These are phyloP conservation scores for Poecilia latipinna DNA, from an alignment of 2,113 vertebrate genomes.

Conservation along the genomic window DNA sequence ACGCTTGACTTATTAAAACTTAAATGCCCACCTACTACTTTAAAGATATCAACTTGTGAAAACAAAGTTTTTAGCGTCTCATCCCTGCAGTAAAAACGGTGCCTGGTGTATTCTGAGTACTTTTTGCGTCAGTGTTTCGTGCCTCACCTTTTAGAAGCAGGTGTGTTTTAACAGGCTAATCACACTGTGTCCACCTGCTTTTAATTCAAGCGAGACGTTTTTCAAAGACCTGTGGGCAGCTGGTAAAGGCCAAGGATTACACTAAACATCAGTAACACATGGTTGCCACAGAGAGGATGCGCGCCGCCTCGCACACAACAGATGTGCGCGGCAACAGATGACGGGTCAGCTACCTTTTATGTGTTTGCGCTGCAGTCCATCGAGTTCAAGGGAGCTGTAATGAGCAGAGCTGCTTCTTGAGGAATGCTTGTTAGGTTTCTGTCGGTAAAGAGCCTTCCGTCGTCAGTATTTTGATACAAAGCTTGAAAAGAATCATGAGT, in stretches of 20 bases:
- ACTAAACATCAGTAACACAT: slow-evolving; percentile 63
- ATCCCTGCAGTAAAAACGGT: slow-evolving; percentile 4
- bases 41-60: not conserved
- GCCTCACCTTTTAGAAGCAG: slow-evolving; percentile 49
- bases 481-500: slow-evolving; percentile 2
- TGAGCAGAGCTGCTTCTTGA: slow-evolving; percentile 34
- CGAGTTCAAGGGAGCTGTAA: slow-evolving; percentile 25
- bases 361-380: slow-evolving; percentile 17
- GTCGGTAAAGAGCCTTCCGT: slow-evolving; percentile 41
- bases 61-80: not conserved
- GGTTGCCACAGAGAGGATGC: slow-evolving; percentile 34
- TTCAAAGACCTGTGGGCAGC: slow-evolving; percentile 60
- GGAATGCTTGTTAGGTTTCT: slow-evolving; percentile 40
- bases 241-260: slow-evolving; percentile 64
- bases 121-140: not conserved
- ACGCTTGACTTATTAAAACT: too few relatives aligned
- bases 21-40: not conserved
- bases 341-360: slow-evolving; percentile 18
- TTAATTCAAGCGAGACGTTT: slow-evolving; percentile 62
- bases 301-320: slow-evolving; percentile 1
- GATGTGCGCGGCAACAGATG: slow-evolving; percentile 12
- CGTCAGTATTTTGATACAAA: slow-evolving; percentile 29
- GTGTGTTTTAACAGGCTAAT: slow-evolving; percentile 75
- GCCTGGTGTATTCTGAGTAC: not conserved
- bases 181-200: slow-evolving; percentile 71